Percentiles rank a stretch among this genome's conserved stretches.
Conservation (phyloP, 2,888 invertebrate species). For the Clepsis dumicolana region DNA sequence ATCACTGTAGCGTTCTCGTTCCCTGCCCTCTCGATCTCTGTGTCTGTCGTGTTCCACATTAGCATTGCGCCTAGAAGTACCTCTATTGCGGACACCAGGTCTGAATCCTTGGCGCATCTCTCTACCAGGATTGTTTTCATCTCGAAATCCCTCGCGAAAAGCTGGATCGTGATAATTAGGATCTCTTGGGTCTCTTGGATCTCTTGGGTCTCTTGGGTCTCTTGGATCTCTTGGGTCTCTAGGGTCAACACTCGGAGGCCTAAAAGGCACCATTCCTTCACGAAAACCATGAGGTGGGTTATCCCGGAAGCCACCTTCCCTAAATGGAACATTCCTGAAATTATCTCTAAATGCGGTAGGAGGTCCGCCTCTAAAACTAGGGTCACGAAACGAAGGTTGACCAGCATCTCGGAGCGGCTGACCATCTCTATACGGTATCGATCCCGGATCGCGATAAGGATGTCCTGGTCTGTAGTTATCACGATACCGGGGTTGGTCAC, state of each 20-base stretch:
- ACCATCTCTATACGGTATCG: slow-evolving; percentile 61
- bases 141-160: slow-evolving; percentile 73
- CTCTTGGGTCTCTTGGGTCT: slow-evolving; percentile 59
- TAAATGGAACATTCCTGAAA: slow-evolving; percentile 71
- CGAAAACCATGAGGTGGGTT: slow-evolving; percentile 71
- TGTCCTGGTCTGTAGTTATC: slow-evolving; percentile 74
- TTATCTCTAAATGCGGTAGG: slow-evolving; percentile 70
- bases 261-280: slow-evolving; percentile 67
- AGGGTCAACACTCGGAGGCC: slow-evolving; percentile 74
- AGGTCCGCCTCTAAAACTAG: slow-evolving; percentile 69
- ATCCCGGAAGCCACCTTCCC: slow-evolving; percentile 74
- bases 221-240: slow-evolving; percentile 62
- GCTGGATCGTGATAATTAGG: slow-evolving; percentile 71
- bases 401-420: slow-evolving; percentile 64
- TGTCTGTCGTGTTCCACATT: slow-evolving; percentile 73
- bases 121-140: slow-evolving; percentile 66
- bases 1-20: slow-evolving; percentile 74
- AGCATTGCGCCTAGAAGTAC: slow-evolving; percentile 70
- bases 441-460: slow-evolving; percentile 72
- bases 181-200: slow-evolving; percentile 47
- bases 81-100: slow-evolving; percentile 64
- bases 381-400: slow-evolving; percentile 63
- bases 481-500: slow-evolving; percentile 70
- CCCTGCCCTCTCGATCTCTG: slow-evolving; percentile 76
- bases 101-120: slow-evolving; percentile 70